Evolutionary conservation across 2,888 invertebrate genomes (phyloP).

Genomic region (Scotopteryx bipunctaria): DNA sequence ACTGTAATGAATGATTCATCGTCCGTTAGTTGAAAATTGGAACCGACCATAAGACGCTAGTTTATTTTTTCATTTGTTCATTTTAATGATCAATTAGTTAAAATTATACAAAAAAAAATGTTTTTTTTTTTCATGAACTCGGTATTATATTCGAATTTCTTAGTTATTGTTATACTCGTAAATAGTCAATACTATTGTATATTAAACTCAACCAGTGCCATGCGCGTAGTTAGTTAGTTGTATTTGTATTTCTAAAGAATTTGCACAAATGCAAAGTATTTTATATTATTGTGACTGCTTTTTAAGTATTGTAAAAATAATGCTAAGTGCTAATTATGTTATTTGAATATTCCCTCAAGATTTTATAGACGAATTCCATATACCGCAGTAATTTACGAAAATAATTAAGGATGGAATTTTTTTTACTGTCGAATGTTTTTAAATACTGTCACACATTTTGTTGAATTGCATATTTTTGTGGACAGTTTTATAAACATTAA

Average conservation of each 20-base stretch:
- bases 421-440: too few species aligned
- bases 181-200: conserved; percentile 13
- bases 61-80: background rate
- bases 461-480: too few species aligned
- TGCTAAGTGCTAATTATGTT: background rate
- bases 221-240: conserved; percentile 23
- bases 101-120: conserved; percentile 1
- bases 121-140: conserved; percentile 3
- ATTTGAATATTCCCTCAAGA: background rate
- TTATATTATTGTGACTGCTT: conserved; percentile 7
- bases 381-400: too few species aligned
- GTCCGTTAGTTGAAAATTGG: too few species aligned
- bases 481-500: too few species aligned
- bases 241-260: conserved; percentile 14
- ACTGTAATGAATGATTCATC: too few species aligned
- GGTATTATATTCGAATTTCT: conserved; percentile 19
- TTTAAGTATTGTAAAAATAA: conserved; percentile 10
- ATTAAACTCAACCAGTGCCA: conserved; percentile 32
- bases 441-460: too few species aligned
- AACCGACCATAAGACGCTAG: too few species aligned
- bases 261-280: conserved; percentile 25
- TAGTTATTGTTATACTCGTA: conserved; percentile 13
- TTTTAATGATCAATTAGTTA: background rate
- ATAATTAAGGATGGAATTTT: too few species aligned
- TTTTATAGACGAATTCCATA: background rate